Base-by-base conservation (phyloP, 2,888 invertebrate species). In the Calameuta filiformis region DNA sequence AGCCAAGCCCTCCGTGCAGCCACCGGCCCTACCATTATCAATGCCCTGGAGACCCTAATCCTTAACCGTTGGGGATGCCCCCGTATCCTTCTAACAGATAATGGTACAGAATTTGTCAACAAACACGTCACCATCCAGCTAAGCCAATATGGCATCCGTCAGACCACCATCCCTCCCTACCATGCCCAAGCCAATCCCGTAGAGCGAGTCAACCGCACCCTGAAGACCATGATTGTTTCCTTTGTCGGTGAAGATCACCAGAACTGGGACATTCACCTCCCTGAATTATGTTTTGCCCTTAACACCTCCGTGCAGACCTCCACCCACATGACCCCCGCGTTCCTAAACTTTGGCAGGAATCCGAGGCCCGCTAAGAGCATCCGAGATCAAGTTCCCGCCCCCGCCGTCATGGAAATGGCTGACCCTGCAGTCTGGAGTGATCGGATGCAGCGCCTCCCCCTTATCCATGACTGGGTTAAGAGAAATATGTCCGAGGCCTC, bases 271-370 rank as follows among this genome's bases (percentile, higher is more conserved):
- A 35, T 75, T 3, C 35, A 81, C 11, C 56, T 87, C 31, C 78
- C 83, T 4, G 85, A 89, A 71, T 76, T 88, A 0, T 79, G 69
- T 11, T 85, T 87, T 23, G 86, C 87, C 0, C 73, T 85, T 0
- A 88, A 88, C 73, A 83, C 85, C 1, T 76, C 85, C 0, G 71
- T 77, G 0, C 86, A 87, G 12, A 84, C 85, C 15, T 83, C 84
- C 6, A 89, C 87, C 12, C 83, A 85, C 0, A 85, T 81, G 73
- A 79, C 83, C 3, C 85, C 87, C 0, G 85, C 86, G 0, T 86
- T 85, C 35, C 76, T 89, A 2, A 87, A 86, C 37, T 87, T 82
- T 75, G 82, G 83, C 1, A 78, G 82, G 35, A 82, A 85, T 37
- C 33, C 83, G 3, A 30, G 69, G 11, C 77, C 81, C 37, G 76